Evolutionary conservation across 1,140 invertebrate genomes (phyloP), one percentile per base, ranked within the genome.

Genomic region (Diabrotica virgifera): DNA sequence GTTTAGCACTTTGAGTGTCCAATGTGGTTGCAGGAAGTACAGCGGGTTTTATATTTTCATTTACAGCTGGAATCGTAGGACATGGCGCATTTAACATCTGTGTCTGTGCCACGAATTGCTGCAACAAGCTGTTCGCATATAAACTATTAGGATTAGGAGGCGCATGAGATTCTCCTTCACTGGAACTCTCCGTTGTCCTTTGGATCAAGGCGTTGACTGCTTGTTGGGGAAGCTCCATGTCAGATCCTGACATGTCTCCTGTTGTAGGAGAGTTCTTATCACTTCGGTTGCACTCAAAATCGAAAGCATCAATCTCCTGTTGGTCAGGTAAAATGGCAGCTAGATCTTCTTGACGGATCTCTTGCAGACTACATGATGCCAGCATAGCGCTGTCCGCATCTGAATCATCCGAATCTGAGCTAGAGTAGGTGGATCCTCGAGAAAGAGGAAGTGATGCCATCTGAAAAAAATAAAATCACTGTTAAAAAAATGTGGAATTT

Each of bases 151-250:
- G 73, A 68, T 76, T 73, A 52, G 75, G 72, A 24, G 75, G 70
- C 59, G 74, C 68, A 37, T 76, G 73, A 51, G 74, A 72, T 71
- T 89, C 87, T 1, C 85, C 83, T 65, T 86, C 83, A 54, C 86
- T 87, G 8, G 82, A 83, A 68, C 83, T 83, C 38, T 83, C 83
- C 54, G 86, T 87, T 5, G 86, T 85, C 63, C 86, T 78, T 71
- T 87, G 85, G 67, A 90, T 89, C 11, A 87, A 85, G 9, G 87
- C 88, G 70, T 85, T 87, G 4, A 90, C 87, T 46, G 89, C 78
- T 68, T 86, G 86, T 59, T 85, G 84, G 8, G 87, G 84, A 50
- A 89, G 76, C 77, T 90, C 87, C 80, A 87, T 87, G 78, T 89
- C 87, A 73, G 87, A 89, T 65, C 85, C 84, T 4, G 86, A 87